phyloP scores from a whole-genome alignment of 2,888 invertebrate species.

The Rhagophthalmus giganteus region DNA sequence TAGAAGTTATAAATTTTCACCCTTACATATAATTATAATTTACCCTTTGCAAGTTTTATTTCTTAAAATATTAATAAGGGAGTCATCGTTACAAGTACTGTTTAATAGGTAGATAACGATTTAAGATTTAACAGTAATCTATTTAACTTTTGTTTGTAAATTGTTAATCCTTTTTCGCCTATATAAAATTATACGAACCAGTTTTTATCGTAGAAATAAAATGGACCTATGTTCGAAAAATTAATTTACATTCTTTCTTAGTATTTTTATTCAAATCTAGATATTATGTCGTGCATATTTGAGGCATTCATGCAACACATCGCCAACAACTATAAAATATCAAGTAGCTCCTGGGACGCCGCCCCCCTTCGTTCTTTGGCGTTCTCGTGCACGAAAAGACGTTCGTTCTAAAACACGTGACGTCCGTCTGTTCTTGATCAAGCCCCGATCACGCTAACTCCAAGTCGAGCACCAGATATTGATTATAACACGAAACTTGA shows the following conservation, averaged over 20 bases:
- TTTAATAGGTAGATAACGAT: no score
- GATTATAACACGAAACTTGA: slow-evolving; percentile 44
- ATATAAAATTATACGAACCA: slow-evolving; percentile 1
- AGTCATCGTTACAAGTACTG: no score
- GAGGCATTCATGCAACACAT: slow-evolving; percentile 31
- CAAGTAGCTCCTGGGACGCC: slow-evolving; percentile 12
- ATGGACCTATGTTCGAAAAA: slow-evolving; percentile 11
- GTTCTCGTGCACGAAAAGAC: slow-evolving; percentile 27
- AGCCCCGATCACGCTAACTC: slow-evolving; percentile 27
- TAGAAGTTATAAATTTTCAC: no score
- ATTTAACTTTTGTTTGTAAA: no score
- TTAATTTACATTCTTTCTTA: slow-evolving; percentile 25
- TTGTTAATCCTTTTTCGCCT: no score
- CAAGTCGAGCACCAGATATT: slow-evolving; percentile 37
- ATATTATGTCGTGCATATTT: slow-evolving; percentile 34
- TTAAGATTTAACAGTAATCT: no score
- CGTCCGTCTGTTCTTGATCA: slow-evolving; percentile 24
- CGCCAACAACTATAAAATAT: slow-evolving; percentile 25
- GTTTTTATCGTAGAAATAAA: slow-evolving; percentile 7
- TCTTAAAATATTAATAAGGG: no score
- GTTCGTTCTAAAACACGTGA: slow-evolving; percentile 21
- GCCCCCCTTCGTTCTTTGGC: slow-evolving; percentile 8
- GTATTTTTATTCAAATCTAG: slow-evolving; percentile 18
- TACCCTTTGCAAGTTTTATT: no score
- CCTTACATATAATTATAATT: no score